Base-by-base conservation (phyloP, 2,797 vertebrate genomes). In the Thunnus albacares region DNA sequence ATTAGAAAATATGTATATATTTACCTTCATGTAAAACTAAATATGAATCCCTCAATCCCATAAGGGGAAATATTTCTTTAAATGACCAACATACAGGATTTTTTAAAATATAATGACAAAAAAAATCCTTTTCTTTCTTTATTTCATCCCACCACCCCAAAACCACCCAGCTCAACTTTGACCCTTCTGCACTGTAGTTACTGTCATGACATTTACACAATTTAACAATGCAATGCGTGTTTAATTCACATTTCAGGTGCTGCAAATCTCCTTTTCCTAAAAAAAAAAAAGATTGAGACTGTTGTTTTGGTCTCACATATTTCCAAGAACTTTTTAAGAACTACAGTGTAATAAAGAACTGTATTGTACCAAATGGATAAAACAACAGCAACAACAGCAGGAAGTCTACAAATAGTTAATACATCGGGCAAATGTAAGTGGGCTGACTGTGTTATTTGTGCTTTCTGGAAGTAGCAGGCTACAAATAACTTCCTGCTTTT, bases 401-500 rank as follows among this genome's bases (percentile, higher is more conserved):
- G 5, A 2, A 7, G 1, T 26, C 13, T 4, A 41, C 9, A 45
- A 43, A 33, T 20, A 58, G 49, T 55, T 68, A 52, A 58, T 51
- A 66, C 26, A 52, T 64, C 0, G 1, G 28, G 55, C 10, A 38
- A 51, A 69, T 41, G n/a, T 64, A 52, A 65, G 53, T 35, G 20
- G 43, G 26, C 30, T 61, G 41, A 71, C 12, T 8, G 14, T 20
- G 41, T 28, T 67, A 38, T 64, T 59, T 52, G 6, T 71, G 38
- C 6, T 49, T 55, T 64, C 61, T 65, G 47, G 60, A 80, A 81
- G 68, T 53, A 33, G 8, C 49, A 38, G 38, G 26, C 63, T 22
- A 58, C 55, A 77, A 75, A 81, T 84, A 69, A 60, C 61, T 65
- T 71, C n/a, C 59, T 80, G 8, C 69, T 77, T 71, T 75, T 64